A percentile compares a stretch with the other conserved stretches of the same genome.
phyloP scores from a whole-genome alignment of 2,113 vertebrate genomes.

The Anoplopoma fimbria region DNA sequence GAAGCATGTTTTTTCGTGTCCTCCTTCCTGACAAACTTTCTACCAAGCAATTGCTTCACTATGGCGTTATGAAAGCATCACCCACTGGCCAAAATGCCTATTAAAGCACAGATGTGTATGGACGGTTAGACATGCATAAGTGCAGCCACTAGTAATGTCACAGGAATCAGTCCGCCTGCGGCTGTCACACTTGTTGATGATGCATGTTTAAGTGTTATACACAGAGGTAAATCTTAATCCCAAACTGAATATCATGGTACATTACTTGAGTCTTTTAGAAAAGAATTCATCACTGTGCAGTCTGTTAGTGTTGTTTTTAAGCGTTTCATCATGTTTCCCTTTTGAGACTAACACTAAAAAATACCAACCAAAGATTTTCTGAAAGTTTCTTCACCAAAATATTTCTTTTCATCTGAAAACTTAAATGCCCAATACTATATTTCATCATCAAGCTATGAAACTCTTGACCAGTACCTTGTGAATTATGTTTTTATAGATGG shows the following conservation, averaged over 20 bases:
- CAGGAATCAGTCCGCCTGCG: slow-evolving; percentile 15
- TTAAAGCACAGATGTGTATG: slow-evolving; percentile 44
- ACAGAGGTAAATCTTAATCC: slow-evolving; percentile 30
- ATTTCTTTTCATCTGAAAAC: not conserved
- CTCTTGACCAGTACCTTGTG: not conserved
- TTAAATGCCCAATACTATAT: not conserved
- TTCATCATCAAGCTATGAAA: not conserved
- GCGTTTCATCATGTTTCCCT: slow-evolving; percentile 8
- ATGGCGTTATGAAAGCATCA: slow-evolving; percentile 69
- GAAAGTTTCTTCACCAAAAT: not conserved
- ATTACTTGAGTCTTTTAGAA: slow-evolving; percentile 6
- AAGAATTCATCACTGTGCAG: not conserved
- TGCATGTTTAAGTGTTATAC: slow-evolving; percentile 29
- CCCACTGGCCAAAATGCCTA: slow-evolving; percentile 46
- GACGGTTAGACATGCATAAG: slow-evolving; percentile 32
- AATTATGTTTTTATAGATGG: not conserved
- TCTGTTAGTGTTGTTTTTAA: slow-evolving; percentile 3
- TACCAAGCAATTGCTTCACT: slow-evolving; percentile 53
- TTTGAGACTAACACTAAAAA: not conserved
- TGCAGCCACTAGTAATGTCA: slow-evolving; percentile 32
- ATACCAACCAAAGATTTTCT: not conserved
- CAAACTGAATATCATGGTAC: slow-evolving; percentile 36
- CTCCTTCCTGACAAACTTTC: slow-evolving; percentile 58
- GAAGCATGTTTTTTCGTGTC: slow-evolving; percentile 61
- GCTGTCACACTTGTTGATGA: slow-evolving; percentile 21